Percentiles rank a stretch among this genome's conserved stretches.
phyloP scores from a whole-genome alignment of 2,888 invertebrate species.

The Nephrocerus scutellatus region DNA sequence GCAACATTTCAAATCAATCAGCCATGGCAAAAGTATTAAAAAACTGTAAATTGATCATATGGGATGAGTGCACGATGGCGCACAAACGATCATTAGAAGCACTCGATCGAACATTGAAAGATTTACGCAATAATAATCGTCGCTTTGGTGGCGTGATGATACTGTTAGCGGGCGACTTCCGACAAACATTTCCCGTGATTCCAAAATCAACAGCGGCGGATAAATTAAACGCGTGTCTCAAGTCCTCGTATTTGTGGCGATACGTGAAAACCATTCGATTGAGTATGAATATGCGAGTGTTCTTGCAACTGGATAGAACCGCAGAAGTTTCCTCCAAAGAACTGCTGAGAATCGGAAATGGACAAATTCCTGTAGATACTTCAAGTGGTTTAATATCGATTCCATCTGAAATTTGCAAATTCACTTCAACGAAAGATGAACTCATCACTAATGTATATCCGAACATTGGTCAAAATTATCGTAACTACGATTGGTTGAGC shows the following conservation, averaged over 20 bases:
- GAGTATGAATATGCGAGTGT: conserved; percentile 8
- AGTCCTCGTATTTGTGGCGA: conserved; percentile 8
- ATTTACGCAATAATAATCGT: too few relatives aligned
- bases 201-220: conserved; percentile 8
- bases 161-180: too few relatives aligned
- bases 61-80: too few relatives aligned
- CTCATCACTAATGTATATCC: conserved; percentile 7
- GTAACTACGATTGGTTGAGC: conserved; percentile 10
- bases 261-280: conserved; percentile 2
- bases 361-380: conserved; percentile 6
- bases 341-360: conserved; percentile 9
- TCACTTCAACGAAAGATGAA: conserved; percentile 8
- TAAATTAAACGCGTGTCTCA: conserved; percentile 7
- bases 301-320: conserved; percentile 11
- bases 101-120: too few relatives aligned
- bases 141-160: too few relatives aligned
- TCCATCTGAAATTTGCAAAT: conserved; percentile 3
- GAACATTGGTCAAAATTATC: conserved; percentile 11
- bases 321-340: conserved; percentile 7
- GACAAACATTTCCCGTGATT: conserved; percentile 2
- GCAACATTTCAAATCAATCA: too few relatives aligned
- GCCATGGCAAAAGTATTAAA: too few relatives aligned
- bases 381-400: conserved; percentile 5
- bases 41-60: too few relatives aligned
- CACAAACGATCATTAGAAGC: too few relatives aligned